A percentile compares a stretch with the other conserved stretches of the same genome.
Conservation (phyloP, 2,113 vertebrate species). For the Cranoglanis bouderius region DNA sequence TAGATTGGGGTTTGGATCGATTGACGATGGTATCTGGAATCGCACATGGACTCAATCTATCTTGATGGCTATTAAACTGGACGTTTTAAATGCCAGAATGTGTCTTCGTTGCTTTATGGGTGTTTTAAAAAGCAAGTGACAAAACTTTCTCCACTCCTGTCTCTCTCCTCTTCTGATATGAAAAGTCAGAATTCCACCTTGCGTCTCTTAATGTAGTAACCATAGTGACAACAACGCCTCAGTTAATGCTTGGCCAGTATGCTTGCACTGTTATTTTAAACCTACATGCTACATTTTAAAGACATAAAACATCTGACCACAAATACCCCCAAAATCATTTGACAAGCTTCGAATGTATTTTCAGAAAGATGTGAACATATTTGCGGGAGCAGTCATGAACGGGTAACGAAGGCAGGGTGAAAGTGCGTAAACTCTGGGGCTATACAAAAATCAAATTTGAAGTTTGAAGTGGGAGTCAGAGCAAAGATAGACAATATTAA, state of each 20-base stretch:
- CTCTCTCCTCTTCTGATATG: background rate
- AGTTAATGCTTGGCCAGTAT: background rate
- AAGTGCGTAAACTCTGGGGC: background rate
- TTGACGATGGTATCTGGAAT: too few relatives aligned
- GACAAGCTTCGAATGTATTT: background rate
- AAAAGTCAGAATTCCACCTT: background rate
- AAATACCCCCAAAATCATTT: background rate
- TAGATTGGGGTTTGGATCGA: background rate
- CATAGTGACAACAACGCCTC: background rate
- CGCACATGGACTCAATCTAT: background rate
- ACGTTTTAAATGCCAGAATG: background rate
- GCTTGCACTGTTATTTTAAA: background rate
- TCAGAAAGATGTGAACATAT: background rate
- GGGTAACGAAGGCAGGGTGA: background rate
- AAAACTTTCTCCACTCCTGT: background rate
- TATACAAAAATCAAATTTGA: background rate
- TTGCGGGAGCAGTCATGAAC: background rate
- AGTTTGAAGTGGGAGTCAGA: background rate
- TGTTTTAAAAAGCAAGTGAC: background rate
- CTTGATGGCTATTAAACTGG: background rate
- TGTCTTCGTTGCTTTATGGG: background rate
- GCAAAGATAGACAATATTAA: background rate
- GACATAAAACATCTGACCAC: too few relatives aligned
- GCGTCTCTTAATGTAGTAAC: background rate
- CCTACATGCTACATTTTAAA: background rate